These are phyloP conservation scores for Neuroscelio doddi DNA, from an alignment of 2,888 invertebrate species.

Conservation along the genomic window DNA sequence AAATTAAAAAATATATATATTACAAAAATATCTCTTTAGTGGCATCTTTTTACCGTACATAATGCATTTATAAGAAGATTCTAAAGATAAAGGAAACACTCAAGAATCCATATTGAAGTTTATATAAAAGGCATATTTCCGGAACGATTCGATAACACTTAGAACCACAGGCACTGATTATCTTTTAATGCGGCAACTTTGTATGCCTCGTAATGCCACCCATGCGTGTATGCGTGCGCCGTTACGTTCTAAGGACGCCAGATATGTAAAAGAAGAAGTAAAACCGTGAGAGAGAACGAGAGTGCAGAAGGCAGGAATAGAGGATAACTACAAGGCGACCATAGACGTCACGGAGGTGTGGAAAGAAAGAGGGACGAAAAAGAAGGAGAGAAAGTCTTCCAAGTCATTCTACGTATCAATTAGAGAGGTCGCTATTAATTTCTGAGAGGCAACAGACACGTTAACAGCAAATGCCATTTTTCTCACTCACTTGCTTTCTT, in stretches of 20 bases:
- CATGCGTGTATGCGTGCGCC: constrained; percentile 24
- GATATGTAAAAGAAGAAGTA: constrained; percentile 48
- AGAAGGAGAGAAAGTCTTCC: constrained; percentile 45
- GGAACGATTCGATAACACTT: constrained; percentile 4
- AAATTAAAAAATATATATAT: no score
- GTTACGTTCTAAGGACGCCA: constrained; percentile 9
- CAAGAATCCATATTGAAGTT: no score
- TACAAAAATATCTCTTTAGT: not conserved
- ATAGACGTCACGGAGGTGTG: constrained; percentile 5
- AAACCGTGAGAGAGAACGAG: constrained; percentile 37
- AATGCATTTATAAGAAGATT: no score
- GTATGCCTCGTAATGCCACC: constrained; percentile 10
- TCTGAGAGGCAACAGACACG: constrained; percentile 59
- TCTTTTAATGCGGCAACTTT: constrained; percentile 54
- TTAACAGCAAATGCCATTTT: constrained; percentile 62
- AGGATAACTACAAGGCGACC: no score
- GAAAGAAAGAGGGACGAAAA: constrained; percentile 19
- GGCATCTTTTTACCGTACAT: not conserved
- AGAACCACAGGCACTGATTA: constrained; percentile 47
- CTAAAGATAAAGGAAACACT: not conserved
- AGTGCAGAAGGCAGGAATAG: constrained; percentile 23
- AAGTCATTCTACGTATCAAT: constrained; percentile 63
- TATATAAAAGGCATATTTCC: not conserved
- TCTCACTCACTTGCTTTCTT: constrained; percentile 50
- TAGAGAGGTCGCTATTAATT: constrained; percentile 64